Base-by-base conservation (phyloP, 2,113 vertebrate genomes). In the Charadrius vociferus region DNA sequence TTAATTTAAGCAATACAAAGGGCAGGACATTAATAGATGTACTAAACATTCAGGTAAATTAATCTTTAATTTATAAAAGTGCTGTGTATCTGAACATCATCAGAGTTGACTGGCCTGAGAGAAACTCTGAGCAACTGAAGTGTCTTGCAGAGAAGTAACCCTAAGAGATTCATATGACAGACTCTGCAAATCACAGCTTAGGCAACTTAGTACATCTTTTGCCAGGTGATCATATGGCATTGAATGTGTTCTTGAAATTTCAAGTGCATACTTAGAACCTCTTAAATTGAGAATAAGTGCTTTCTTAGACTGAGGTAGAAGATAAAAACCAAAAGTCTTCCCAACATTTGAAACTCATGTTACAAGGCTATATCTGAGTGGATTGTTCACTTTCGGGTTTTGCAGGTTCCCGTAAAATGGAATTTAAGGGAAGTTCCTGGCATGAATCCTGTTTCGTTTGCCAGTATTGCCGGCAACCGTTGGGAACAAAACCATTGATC, bases 391-490 rank as follows among this genome's bases (percentile, higher is more conserved):
- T 80, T 52, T 89, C 20, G 4, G 3, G 22, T 63, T 83, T 81
- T 92, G 32, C 89, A 99, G 98, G 98, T 83, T 98, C 98, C 62
- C 98, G 98, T 70, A 99, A 98, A 98, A 98, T 98, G 98, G 98
- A 98, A 92, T 98, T 98, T 90, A 97, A 98, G 74, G 98, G 98
- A 61, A 98, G 97, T n/a, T 98, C 91, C 89, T 98, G 98, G 98
- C 98, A 99, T 50, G 98, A 98, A 97, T 98, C 98, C 30, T 99
- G 98, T 70, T 98, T 99, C 1, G 96, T 98, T 81, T 99, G 98
- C 82, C 97, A 98, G 77, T 92, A 97, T 23, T 99, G 98, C 68
- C 96, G 3, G 62, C 97, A 98, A 5, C 98, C 98, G 24, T 61
- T 98, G 95, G 98, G 98, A 93, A 98, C 97, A 37, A 98, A 98